These are phyloP conservation scores for Campoletis raptor DNA, from an alignment of 2,888 invertebrate species.

Conservation along the genomic window DNA sequence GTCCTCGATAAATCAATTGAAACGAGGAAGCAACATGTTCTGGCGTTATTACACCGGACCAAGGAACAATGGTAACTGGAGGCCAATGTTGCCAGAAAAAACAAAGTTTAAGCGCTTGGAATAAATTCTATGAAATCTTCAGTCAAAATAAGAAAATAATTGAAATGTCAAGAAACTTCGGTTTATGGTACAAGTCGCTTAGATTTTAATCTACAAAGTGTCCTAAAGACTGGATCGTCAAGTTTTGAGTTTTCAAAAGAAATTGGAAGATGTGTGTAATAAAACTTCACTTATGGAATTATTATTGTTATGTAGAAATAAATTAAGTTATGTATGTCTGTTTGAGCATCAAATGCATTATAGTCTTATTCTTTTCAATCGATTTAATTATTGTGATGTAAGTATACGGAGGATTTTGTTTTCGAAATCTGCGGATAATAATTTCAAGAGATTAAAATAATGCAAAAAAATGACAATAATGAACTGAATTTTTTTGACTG, in stretches of 20 bases:
- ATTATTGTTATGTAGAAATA: conserved; percentile 56
- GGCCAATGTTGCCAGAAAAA: conserved; percentile 75
- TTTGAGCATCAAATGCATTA: conserved; percentile 22
- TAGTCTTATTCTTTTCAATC: background rate
- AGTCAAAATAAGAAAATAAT: background rate
- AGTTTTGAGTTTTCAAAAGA: conserved; percentile 4
- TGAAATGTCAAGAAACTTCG: conserved; percentile 18
- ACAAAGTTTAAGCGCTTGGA: conserved; percentile 48
- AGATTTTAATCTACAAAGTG: conserved; percentile 30
- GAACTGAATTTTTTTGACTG: no score
- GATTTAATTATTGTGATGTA: background rate
- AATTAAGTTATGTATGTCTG: conserved; percentile 41
- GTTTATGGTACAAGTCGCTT: conserved; percentile 20
- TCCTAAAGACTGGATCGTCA: conserved; percentile 11
- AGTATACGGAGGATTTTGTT: no score
- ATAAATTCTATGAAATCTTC: conserved; percentile 1
- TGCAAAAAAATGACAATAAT: no score
- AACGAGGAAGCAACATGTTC: conserved; percentile 93
- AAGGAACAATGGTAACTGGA: conserved; percentile 26
- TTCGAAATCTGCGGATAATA: no score
- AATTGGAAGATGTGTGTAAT: conserved; percentile 54
- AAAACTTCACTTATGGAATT: conserved; percentile 46
- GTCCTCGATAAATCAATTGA: conserved; percentile 90
- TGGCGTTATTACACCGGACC: conserved; percentile 90
- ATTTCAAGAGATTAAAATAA: no score